Conservation (phyloP, 2,888 invertebrate species). For the Amiota communis region DNA sequence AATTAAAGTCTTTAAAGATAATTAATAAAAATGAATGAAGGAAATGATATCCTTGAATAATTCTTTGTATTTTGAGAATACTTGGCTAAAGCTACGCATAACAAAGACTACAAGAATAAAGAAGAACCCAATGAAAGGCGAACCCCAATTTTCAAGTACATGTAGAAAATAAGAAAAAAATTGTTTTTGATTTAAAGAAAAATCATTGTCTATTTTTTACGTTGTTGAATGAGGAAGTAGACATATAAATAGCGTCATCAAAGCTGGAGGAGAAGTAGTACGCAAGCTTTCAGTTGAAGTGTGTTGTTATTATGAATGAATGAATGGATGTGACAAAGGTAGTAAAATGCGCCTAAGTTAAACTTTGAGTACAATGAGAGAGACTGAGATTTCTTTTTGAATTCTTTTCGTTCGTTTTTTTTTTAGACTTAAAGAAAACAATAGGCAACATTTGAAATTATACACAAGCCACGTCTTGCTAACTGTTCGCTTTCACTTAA, state of each 20-base stretch:
- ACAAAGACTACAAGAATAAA: constrained; percentile 15
- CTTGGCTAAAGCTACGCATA: constrained; percentile 17
- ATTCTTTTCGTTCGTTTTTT: constrained; percentile 1
- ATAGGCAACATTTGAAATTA: constrained; percentile 14
- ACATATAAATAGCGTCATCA: neutral
- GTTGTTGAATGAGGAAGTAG: too few species aligned
- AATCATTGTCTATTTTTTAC: neutral
- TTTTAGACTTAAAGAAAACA: constrained; percentile 2
- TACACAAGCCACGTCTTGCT: neutral
- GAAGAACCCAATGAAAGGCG: neutral
- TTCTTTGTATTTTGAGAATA: neutral
- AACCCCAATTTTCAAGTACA: neutral
- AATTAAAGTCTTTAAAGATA: neutral
- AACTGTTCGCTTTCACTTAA: neutral
- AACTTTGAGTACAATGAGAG: neutral
- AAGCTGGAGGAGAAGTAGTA: neutral
- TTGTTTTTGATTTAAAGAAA: constrained; percentile 14
- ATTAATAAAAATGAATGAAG: too few species aligned
- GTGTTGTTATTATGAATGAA: neutral
- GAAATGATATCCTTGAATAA: too few species aligned
- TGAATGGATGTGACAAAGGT: constrained; percentile 8
- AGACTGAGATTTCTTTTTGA: constrained; percentile 4
- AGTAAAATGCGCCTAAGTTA: neutral
- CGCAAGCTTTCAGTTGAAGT: neutral
- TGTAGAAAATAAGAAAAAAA: neutral